A percentile compares a stretch with the other conserved stretches of the same genome.
Conservation (phyloP, 2,888 invertebrate genomes). For the Bombylius major region DNA sequence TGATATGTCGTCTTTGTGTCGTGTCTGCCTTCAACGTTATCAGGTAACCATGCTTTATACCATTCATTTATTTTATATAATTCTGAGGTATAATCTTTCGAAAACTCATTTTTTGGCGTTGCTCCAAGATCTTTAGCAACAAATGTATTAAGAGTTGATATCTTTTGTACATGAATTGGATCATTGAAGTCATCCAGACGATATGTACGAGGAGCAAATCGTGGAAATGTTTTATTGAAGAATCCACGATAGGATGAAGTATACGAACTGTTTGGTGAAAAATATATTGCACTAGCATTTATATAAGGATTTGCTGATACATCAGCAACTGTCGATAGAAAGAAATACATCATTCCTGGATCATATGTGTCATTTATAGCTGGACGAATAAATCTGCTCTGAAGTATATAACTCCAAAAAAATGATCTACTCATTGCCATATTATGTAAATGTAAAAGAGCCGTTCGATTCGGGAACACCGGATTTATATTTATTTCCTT, state of each 20-base stretch:
- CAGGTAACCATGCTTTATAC: conserved; percentile 87
- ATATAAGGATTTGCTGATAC: conserved; percentile 85
- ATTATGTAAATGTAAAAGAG: conserved; percentile 84
- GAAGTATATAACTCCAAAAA: conserved; percentile 89
- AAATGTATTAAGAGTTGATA: conserved; percentile 90
- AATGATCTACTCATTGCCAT: conserved; percentile 93
- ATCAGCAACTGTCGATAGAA: conserved; percentile 87
- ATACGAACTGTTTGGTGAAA: conserved; percentile 86
- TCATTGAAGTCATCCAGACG: conserved; percentile 90
- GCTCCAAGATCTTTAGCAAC: conserved; percentile 76
- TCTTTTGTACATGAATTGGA: conserved; percentile 86
- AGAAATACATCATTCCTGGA: conserved; percentile 97
- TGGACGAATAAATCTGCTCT: conserved; percentile 78
- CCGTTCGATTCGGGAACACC: conserved; percentile 87
- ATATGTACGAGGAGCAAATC: conserved; percentile 88
- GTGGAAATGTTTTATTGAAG: conserved; percentile 88
- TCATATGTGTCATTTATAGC: conserved; percentile 87
- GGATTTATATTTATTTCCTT: conserved; percentile 91
- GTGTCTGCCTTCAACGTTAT: conserved; percentile 65
- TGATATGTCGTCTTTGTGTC: conserved; percentile 88
- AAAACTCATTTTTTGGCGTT: conserved; percentile 61
- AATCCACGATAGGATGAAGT: conserved; percentile 89
- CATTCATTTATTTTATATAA: conserved; percentile 88
- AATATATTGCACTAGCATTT: conserved; percentile 87
- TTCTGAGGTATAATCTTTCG: conserved; percentile 81